These are phyloP conservation scores for Atractosteus spatula DNA, from an alignment of 2,113 vertebrate species.

Conservation along the genomic window DNA sequence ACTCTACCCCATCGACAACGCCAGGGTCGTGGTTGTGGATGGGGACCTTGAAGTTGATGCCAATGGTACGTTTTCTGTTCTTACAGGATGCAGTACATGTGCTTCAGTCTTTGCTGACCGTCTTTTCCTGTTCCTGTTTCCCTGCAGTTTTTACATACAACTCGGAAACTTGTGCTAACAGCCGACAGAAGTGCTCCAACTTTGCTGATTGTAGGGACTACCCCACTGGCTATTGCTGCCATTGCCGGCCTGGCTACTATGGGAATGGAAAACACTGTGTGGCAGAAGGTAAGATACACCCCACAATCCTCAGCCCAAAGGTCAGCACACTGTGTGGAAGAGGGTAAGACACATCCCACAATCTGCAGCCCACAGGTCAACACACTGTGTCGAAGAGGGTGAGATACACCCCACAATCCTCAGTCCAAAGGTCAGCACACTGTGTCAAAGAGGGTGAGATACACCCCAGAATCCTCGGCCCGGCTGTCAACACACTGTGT, in stretches of 20 bases:
- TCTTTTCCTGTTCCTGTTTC: not conserved
- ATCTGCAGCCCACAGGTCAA: too few species aligned
- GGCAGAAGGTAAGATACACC: conserved; percentile 74
- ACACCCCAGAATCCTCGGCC: too few species aligned
- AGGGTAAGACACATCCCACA: too few species aligned
- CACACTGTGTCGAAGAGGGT: too few species aligned
- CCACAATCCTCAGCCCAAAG: too few species aligned
- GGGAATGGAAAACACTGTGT: conserved; percentile 90
- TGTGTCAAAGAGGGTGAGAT: too few species aligned
- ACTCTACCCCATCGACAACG: conserved; percentile 62
- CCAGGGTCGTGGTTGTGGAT: conserved; percentile 75
- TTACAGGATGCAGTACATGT: not conserved
- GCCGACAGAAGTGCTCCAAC: conserved; percentile 80
- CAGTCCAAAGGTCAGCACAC: too few species aligned
- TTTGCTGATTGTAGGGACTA: conserved; percentile 85
- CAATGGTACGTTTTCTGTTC: conserved; percentile 47
- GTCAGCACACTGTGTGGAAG: too few species aligned
- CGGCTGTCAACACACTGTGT: too few species aligned
- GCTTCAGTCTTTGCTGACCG: conserved; percentile 15
- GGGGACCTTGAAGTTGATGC: conserved; percentile 70
- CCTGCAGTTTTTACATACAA: conserved; percentile 85
- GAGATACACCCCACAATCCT: too few species aligned
- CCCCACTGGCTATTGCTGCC: conserved; percentile 82
- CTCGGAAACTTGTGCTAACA: conserved; percentile 78
- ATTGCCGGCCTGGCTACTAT: conserved; percentile 83